Evolutionary conservation across 1,140 invertebrate species (phyloP), one percentile per base, ranked within the genome.

Genomic region (Globodera rostochiensis): DNA sequence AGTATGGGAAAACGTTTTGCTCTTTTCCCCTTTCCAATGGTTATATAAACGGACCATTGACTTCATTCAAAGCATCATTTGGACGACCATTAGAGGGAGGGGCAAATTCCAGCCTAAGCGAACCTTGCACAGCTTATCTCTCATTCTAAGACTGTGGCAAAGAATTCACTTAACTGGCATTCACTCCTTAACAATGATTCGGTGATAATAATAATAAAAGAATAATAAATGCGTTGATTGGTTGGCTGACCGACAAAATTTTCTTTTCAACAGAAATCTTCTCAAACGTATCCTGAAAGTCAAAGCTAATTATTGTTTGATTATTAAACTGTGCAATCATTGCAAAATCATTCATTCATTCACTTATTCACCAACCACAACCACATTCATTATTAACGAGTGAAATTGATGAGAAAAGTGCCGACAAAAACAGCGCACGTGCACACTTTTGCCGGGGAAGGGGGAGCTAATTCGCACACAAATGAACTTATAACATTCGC

Each of bases 81-180:
- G 19, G 57, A 64, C 57, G 57, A 64, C 3, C 36, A 19, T 15
- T 19, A 19, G 11, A 45, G 77, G 36, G 36, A 36, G 36, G 36
- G 64, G 25, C 49, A 64, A 78, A 64, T 64, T 78, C 77, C 77
- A 78, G 77, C 47, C 79, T 84, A 83, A 83, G 82, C 57, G 82
- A 83, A 83, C 66, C 81, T 84, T 80, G 82, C 82, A 83, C 82
- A 83, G 80, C 66, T 78, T 84, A 70, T 78, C 70, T 77, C 53
- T 57, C 73, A 69, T 57, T 77, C 83, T 64, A 84, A 83, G 82
- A 84, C 80, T 83, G 82, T 83, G 82, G 82, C 82, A 83, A 83
- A 82, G 80, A 84, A 83, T 83, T 83, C 82, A 83, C 82, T 83
- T 83, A 83, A 70, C 64, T 74, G 78, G 81, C 76, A 53, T 66